Evolutionary conservation across 1,140 invertebrate species (phyloP), one percentile per base, ranked within the genome.

Genomic region (Drosophila littoralis): DNA sequence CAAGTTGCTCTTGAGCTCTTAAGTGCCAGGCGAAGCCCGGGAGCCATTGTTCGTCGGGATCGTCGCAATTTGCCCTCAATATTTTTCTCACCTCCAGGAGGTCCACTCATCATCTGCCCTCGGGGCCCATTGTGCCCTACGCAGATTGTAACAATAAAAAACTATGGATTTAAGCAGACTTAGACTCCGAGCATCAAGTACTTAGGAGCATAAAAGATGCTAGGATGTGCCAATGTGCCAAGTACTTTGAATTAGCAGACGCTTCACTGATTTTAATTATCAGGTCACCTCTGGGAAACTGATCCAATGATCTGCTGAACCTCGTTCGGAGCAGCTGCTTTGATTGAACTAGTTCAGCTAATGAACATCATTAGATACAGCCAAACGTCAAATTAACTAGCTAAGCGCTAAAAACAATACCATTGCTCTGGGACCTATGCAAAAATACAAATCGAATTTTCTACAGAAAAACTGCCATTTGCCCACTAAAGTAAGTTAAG

Each of bases 71-170:
- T 85, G 77, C 67, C 69, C 84, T 85, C 66, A 84, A 89, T 81
- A 89, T 88, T 90, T 88, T 88, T 88, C 84, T 88, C 84, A 88
- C 84, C 84, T 88, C 84, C 84, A 90, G 88, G 86, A 79, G 85
- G 86, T 90, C 85, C 85, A 79, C 78, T 84, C 69, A 69, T 82
- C 73, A 61, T 50, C 65, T 52, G 66, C 48, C 65, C 83, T 81
- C 38, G 60, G 32, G 45, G 33, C 36, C 40, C 64, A 64, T 71
- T 86, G 42, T 67, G 51, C 81, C 81, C 52, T 45, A 43, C 50
- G 52, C 68, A 68, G 71, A 77, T 72, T 78, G 83, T 55, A 88
- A 88, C 82, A 86, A 86, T 88, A 75, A 88, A 86, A 83, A 84
- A 81, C 38, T 70, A 28, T n/a, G 65, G 82, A 84, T 67, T 83